These are phyloP conservation scores for Lasioglossum lativentre DNA, from an alignment of 2,888 invertebrate species.

Conservation along the genomic window DNA sequence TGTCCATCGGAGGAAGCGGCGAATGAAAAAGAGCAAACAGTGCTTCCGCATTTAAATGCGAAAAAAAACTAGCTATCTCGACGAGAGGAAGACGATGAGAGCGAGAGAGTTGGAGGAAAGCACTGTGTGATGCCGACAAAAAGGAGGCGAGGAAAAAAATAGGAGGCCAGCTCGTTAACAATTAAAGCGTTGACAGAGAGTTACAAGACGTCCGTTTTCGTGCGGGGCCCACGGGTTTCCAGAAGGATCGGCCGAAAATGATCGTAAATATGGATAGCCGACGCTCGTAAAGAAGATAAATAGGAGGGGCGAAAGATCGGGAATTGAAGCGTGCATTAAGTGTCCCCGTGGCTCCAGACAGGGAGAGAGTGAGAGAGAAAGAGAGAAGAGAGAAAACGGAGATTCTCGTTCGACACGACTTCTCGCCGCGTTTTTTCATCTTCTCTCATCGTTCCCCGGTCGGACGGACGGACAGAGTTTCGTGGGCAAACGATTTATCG, in stretches of 20 bases:
- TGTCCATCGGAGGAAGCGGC: background rate
- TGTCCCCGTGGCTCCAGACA: constrained; percentile 23
- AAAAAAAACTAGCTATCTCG: constrained; percentile 27
- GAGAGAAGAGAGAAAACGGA: background rate
- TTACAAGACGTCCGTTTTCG: constrained; percentile 24
- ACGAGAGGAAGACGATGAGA: background rate
- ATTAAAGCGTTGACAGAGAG: constrained; percentile 57
- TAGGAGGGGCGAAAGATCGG: constrained; percentile 54
- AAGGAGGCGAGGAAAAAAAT: background rate
- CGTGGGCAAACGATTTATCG: constrained; percentile 67
- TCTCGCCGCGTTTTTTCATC: constrained; percentile 19
- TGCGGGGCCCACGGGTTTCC: constrained; percentile 35
- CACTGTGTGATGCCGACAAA: background rate
- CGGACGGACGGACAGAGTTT: constrained; percentile 27
- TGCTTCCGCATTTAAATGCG: constrained; percentile 26
- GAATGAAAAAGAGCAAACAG: background rate
- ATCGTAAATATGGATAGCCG: constrained; percentile 67
- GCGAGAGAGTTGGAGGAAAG: background rate
- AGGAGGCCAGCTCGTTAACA: constrained; percentile 44
- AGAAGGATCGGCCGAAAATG: constrained; percentile 54
- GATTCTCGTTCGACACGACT: constrained; percentile 17
- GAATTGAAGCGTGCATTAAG: constrained; percentile 67
- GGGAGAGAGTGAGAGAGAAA: background rate
- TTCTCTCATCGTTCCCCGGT: constrained; percentile 1
- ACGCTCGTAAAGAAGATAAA: constrained; percentile 69